Percentiles rank a stretch among this genome's conserved stretches.
Conservation (phyloP, 2,797 vertebrate species). For the Fistularia commersonii region DNA sequence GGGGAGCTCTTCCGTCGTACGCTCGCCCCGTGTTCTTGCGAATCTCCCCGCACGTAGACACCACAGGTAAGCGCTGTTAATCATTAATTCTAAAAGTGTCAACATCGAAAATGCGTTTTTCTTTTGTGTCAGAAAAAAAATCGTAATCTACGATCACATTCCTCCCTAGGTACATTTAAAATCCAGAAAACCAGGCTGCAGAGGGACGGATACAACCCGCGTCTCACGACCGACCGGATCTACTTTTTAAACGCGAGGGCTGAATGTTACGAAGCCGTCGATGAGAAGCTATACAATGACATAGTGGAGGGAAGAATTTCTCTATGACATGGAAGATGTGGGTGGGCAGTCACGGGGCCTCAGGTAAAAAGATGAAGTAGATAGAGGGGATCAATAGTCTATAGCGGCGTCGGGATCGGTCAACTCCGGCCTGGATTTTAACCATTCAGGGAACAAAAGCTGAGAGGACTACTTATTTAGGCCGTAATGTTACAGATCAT, state of each 20-base stretch:
- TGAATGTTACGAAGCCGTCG: constrained; percentile 76
- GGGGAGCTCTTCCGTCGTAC: constrained; percentile 82
- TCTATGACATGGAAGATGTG: constrained; percentile 68
- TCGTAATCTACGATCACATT: constrained; percentile 5
- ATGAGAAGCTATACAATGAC: constrained; percentile 72
- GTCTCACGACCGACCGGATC: constrained; percentile 80
- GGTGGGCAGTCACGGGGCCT: constrained; percentile 18
- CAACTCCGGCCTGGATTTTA: constrained; percentile 26
- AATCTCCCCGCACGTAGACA: constrained; percentile 85
- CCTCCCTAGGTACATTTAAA: constrained; percentile 86
- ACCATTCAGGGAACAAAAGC: constrained; percentile 40
- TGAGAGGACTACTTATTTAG: constrained; percentile 38
- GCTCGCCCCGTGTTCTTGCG: constrained; percentile 88
- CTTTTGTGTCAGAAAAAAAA: background rate
- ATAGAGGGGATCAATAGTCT: constrained; percentile 9
- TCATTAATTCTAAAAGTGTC: background rate
- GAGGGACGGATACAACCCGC: constrained; percentile 83
- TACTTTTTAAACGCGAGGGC: constrained; percentile 83
- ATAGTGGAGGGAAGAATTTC: constrained; percentile 78
- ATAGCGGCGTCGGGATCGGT: constrained; percentile 8
- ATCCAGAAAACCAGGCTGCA: constrained; percentile 91
- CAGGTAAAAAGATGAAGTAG: constrained; percentile 23
- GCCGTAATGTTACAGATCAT: constrained; percentile 45
- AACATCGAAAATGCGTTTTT: background rate
- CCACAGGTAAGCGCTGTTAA: constrained; percentile 71